Percentiles rank a stretch among this genome's conserved stretches.
phyloP scores from a whole-genome alignment of 2,888 invertebrate species.

The Drosophila subquinaria region DNA sequence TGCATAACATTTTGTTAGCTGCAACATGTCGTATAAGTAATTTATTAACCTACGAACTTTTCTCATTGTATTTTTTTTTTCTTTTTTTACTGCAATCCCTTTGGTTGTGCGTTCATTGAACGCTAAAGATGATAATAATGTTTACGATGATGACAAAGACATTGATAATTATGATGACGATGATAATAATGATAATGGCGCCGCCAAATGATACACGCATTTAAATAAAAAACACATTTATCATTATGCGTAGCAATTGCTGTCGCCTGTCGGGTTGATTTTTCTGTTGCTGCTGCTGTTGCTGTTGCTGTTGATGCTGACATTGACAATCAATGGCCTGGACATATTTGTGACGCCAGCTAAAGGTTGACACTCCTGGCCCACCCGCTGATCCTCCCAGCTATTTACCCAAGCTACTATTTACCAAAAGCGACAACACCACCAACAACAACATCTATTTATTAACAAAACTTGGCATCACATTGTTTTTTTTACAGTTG shows the following conservation, averaged over 20 bases:
- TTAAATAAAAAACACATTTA: slow-evolving; percentile 77
- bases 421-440: slow-evolving; percentile 26
- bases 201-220: slow-evolving; percentile 69
- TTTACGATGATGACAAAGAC: slow-evolving; percentile 20
- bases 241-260: slow-evolving; percentile 46
- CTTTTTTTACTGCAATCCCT: background rate
- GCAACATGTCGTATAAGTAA: slow-evolving; percentile 63
- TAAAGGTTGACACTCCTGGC: slow-evolving; percentile 30
- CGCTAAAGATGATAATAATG: slow-evolving; percentile 32
- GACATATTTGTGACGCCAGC: slow-evolving; percentile 56
- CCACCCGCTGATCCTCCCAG: slow-evolving; percentile 38
- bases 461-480: slow-evolving; percentile 44
- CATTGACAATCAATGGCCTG: slow-evolving; percentile 70
- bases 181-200: slow-evolving; percentile 26
- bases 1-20: slow-evolving; percentile 44
- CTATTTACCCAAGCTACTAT: slow-evolving; percentile 17
- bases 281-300: slow-evolving; percentile 10
- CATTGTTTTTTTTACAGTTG: slow-evolving; percentile 17
- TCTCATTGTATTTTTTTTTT: background rate
- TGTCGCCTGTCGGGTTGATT: slow-evolving; percentile 7
- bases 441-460: slow-evolving; percentile 11
- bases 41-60: slow-evolving; percentile 22
- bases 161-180: slow-evolving; percentile 15
- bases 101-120: slow-evolving; percentile 55
- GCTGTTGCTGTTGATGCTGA: slow-evolving; percentile 27